phyloP scores from a whole-genome alignment of 2,113 vertebrate species.

The Muntiacus muntjak region DNA sequence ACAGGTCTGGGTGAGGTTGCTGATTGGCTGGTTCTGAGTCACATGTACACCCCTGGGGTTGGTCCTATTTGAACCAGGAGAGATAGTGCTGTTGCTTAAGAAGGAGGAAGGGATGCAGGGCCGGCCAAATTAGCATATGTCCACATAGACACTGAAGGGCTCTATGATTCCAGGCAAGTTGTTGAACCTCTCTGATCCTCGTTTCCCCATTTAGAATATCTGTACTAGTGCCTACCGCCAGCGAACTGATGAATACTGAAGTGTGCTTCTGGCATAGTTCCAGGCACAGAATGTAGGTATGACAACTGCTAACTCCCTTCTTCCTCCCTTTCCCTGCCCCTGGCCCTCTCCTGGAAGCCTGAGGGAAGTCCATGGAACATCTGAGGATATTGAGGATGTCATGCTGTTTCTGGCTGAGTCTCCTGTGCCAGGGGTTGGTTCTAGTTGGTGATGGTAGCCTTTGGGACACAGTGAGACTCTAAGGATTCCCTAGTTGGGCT shows the following conservation, averaged over 20 bases:
- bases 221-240: neutral
- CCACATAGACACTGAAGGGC: neutral
- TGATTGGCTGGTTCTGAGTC: neutral
- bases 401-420: neutral
- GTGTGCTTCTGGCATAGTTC: neutral
- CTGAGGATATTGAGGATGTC: neutral
- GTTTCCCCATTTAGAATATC: neutral
- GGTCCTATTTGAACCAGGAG: neutral
- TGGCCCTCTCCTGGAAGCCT: neutral
- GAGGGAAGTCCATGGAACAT: neutral
- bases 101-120: neutral
- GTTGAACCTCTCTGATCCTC: neutral
- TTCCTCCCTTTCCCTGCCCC: neutral
- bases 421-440: neutral
- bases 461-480: neutral
- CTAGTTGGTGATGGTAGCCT: neutral
- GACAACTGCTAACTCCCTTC: neutral
- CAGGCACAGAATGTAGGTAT: neutral
- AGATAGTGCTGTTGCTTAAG: neutral
- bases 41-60: neutral
- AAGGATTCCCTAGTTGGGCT: neutral
- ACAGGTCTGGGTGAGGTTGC: neutral
- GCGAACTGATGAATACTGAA: neutral
- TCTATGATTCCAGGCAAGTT: neutral
- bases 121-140: neutral